These are phyloP conservation scores for Nasalis larvatus DNA, from an alignment of 2,113 vertebrate species.

Conservation along the genomic window DNA sequence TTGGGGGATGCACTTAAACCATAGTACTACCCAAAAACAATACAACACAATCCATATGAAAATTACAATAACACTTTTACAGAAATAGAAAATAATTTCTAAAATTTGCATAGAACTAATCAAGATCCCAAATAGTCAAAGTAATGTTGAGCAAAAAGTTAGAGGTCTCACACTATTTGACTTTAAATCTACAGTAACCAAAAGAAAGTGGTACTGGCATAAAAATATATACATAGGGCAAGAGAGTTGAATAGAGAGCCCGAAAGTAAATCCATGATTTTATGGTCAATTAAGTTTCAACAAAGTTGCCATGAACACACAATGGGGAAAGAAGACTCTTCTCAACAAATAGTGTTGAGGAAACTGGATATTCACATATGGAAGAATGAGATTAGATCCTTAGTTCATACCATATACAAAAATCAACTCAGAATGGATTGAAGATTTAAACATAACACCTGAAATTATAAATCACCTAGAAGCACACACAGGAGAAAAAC, in stretches of 20 bases:
- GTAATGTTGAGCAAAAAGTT: not conserved
- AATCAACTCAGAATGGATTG: not conserved
- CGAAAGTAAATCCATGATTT: not conserved
- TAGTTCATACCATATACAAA: not conserved
- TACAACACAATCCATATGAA: not conserved
- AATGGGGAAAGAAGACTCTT: not conserved
- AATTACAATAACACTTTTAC: not conserved
- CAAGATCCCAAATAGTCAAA: not conserved
- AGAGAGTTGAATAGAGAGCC: not conserved
- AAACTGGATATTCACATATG: not conserved
- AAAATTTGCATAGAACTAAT: not conserved
- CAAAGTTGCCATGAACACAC: not conserved
- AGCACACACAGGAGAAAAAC: not conserved
- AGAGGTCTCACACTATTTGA: not conserved
- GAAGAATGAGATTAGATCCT: not conserved
- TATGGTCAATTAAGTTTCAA: not conserved
- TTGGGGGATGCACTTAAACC: not conserved
- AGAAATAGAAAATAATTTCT: not conserved
- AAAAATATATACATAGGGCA: not conserved
- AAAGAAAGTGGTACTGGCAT: not conserved
- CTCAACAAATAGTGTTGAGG: not conserved
- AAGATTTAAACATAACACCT: not conserved
- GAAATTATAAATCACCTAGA: not conserved
- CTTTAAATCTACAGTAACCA: not conserved
- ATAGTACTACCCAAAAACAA: not conserved